Conservation (phyloP, 2,888 invertebrate species). For the Formica aserva region DNA sequence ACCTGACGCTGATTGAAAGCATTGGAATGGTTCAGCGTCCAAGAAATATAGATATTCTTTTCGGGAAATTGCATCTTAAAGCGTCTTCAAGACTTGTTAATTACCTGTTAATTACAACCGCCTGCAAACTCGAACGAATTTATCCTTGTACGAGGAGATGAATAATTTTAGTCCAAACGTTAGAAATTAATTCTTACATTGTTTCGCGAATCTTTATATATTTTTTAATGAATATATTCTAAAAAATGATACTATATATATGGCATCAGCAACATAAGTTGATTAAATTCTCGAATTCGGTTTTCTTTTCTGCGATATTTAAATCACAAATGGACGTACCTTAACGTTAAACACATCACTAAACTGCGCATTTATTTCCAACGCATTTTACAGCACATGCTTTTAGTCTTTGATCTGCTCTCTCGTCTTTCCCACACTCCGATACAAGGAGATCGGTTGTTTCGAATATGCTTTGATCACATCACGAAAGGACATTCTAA, state of each 20-base stretch:
- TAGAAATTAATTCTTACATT: not conserved
- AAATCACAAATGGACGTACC: conserved; percentile 3
- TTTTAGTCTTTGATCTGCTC: not conserved
- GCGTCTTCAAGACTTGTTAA: not conserved
- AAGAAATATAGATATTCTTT: not conserved
- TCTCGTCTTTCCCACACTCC: not conserved
- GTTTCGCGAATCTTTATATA: not conserved
- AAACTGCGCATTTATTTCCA: conserved; percentile 27
- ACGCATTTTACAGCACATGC: conserved; percentile 2
- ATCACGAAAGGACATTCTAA: not conserved
- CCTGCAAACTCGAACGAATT: not conserved
- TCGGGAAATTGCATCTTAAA: not conserved
- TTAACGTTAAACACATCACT: not conserved
- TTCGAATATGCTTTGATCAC: not conserved
- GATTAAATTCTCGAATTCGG: not conserved
- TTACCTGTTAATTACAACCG: not conserved
- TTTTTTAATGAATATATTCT: not conserved
- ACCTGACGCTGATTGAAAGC: not conserved
- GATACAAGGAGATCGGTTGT: not conserved
- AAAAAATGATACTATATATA: not conserved
- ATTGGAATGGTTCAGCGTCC: not conserved
- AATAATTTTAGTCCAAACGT: not conserved
- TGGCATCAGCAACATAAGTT: not conserved
- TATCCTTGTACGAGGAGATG: not conserved
- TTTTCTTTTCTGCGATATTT: not conserved